Base-by-base conservation (phyloP, 2,888 invertebrate species). In the Neoscelio sp. region DNA sequence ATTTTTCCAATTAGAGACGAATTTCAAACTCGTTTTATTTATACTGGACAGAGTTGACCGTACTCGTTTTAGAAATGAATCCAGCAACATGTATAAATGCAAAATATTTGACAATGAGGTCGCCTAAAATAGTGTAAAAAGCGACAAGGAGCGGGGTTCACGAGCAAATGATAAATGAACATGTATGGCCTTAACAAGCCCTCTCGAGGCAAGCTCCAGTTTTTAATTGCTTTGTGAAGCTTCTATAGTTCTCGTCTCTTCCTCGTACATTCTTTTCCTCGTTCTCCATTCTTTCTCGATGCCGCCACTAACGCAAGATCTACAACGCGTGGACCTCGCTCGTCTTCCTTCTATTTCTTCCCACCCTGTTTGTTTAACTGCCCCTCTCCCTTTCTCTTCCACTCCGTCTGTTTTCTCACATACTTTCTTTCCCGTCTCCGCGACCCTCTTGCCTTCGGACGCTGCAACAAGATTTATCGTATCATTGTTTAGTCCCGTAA, bases 121-220 rank as follows among this genome's bases (percentile, higher is more conserved):
- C 68, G 67, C 35, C 54, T 40, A 33, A 60, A 71, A 65, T 50
- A 71, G 67, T 64, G 56, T 62, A 73, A 50, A 73, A 67, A 71
- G 68, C 73, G 60, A 62, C 40, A 62, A 67, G 76, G 62, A 78
- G 84, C 80, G 81, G 85, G 85, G 81, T 80, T 82, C 83, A 56
- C 82, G 79, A 77, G 84, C 85, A 87, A 88, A 88, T 87, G 87
- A 88, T 88, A 87, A 88, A 88, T 87, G 87, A 82, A 83, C 81
- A 83, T 84, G 85, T 82, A 85, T 82, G 83, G 82, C 83, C 85
- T 86, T 88, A 87, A 88, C 87, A 87, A 88, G 87, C 84, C 83
- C 86, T 86, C 86, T 87, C 83, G 84, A 87, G 86, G 82, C 78
- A 76, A 81, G 78, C 67, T 71, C 73, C 71, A 68, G 75, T 80